phyloP scores from a whole-genome alignment of 1,140 invertebrate species.

The Dinoponera quadriceps region DNA sequence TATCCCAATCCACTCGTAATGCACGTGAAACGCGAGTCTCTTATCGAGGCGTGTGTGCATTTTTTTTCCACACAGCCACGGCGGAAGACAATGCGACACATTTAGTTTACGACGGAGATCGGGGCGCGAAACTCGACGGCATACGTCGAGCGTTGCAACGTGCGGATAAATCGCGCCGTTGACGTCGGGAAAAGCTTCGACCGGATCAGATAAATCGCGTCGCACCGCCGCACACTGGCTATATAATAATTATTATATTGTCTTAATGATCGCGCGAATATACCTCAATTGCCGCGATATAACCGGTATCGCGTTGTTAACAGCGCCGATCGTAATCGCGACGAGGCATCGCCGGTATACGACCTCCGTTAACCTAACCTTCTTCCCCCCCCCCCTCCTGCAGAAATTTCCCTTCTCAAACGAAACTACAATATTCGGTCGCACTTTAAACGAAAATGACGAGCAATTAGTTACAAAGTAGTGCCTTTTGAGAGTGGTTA shows the following conservation, averaged over 20 bases:
- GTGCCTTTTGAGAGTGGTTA: no score
- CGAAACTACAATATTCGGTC: no score
- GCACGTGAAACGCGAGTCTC: neutral
- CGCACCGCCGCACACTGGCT: neutral
- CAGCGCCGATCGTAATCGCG: conserved; percentile 28
- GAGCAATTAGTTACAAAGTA: no score
- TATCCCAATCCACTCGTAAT: no score
- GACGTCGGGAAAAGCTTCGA: neutral
- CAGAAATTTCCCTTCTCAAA: no score
- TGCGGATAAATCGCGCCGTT: conserved; percentile 13
- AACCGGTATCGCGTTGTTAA: conserved; percentile 31
- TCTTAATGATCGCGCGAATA: conserved; percentile 20
- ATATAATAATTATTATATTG: conserved; percentile 41
- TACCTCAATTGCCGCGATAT: neutral
- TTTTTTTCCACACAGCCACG: neutral
- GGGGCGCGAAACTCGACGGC: neutral
- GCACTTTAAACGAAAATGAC: no score
- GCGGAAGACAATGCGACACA: neutral
- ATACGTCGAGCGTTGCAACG: neutral
- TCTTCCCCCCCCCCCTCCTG: no score
- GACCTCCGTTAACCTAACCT: no score
- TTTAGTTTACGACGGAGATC: neutral
- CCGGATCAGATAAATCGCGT: neutral
- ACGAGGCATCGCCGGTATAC: no score
- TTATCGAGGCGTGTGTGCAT: neutral